Conservation (phyloP, 2,113 vertebrate genomes). For the Halcyon senegalensis region DNA sequence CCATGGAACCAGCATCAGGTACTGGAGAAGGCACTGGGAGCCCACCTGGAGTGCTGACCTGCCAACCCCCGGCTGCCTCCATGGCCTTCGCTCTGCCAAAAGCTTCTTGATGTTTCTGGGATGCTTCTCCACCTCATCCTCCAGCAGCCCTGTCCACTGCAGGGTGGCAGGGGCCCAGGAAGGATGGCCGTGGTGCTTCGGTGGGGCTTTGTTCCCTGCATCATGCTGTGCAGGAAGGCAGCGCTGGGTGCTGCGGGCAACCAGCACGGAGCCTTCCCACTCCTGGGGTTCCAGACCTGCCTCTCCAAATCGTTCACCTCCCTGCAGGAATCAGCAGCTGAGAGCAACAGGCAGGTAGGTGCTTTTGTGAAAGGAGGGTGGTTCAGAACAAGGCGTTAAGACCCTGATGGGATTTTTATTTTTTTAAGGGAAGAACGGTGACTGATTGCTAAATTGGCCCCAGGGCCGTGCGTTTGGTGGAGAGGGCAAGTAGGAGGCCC, state of each 20-base stretch:
- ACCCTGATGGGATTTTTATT: neutral
- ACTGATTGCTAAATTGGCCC: neutral
- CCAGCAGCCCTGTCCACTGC: neutral
- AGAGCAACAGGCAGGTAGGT: neutral
- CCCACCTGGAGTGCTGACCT: neutral
- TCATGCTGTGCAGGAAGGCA: neutral
- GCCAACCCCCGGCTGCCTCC: neutral
- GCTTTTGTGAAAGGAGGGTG: neutral
- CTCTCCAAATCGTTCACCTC: neutral
- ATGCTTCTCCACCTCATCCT: neutral
- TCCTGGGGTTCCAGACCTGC: neutral
- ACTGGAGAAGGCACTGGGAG: rapidly evolving
- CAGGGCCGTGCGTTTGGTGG: rapidly evolving
- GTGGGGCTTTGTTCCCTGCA: neutral
- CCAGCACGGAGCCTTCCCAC: neutral
- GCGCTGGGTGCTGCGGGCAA: neutral
- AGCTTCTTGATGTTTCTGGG: neutral
- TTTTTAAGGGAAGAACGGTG: neutral
- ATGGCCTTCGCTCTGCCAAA: neutral
- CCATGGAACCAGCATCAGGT: neutral
- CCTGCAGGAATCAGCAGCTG: rapidly evolving
- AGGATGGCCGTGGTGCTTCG: neutral
- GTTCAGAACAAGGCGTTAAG: neutral
- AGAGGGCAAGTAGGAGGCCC: neutral
- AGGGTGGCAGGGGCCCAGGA: neutral